Conservation (phyloP, 2,797 vertebrate species). For the Spinus olivaceus region DNA sequence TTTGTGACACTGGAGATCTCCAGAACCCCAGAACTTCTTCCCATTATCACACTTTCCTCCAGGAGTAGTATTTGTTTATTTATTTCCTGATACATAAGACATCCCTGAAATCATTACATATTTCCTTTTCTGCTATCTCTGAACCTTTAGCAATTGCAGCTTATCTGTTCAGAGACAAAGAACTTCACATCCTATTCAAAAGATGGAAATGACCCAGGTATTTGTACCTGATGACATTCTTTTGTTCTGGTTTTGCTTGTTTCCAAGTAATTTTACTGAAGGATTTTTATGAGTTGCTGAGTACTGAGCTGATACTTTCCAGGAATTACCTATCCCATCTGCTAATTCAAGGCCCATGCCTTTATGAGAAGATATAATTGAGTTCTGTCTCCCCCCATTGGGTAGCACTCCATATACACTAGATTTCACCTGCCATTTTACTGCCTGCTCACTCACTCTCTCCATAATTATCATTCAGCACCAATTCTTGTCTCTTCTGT, state of each 20-base stretch:
- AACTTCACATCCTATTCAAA: background rate
- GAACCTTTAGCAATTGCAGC: background rate
- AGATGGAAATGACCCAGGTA: background rate
- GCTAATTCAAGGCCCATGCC: background rate
- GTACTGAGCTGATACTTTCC: background rate
- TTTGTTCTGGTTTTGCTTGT: background rate
- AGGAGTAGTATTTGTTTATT: background rate
- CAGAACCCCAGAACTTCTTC: background rate
- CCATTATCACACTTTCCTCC: background rate
- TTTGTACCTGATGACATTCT: background rate
- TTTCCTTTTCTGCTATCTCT: background rate
- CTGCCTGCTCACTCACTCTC: background rate
- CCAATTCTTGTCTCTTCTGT: background rate
- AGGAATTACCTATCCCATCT: background rate
- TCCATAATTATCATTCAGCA: background rate
- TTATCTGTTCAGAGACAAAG: background rate
- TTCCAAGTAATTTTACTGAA: background rate
- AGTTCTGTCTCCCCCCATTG: background rate
- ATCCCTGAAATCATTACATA: background rate
- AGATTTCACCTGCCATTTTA: background rate
- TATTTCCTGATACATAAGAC: background rate
- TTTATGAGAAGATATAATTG: background rate
- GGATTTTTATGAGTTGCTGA: background rate
- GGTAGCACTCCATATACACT: background rate
- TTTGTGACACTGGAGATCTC: background rate